phyloP scores from a whole-genome alignment of 2,888 invertebrate genomes.

The Zaprionus lineosus region DNA sequence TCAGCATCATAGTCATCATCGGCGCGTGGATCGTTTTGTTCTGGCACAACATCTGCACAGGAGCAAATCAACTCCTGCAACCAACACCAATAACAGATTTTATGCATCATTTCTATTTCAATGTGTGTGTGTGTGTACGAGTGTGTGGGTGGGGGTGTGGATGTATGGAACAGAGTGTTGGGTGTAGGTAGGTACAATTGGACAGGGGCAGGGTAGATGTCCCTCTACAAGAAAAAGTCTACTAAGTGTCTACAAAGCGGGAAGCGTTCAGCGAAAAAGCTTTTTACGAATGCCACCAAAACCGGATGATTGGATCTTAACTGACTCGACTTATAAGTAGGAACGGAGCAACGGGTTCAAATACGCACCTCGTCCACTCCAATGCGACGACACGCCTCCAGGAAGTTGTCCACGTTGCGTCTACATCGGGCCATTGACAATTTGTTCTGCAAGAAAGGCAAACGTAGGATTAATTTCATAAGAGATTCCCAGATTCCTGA shows the following conservation, averaged over 20 bases:
- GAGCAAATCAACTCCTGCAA: constrained; percentile 88
- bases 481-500: too few species aligned
- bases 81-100: constrained; percentile 84
- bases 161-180: constrained; percentile 8
- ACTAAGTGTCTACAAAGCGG: constrained; percentile 31
- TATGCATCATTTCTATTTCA: constrained; percentile 76
- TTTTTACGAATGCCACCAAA: constrained; percentile 29
- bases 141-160: constrained; percentile 3
- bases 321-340: constrained; percentile 18
- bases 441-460: constrained; percentile 90
- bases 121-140: constrained; percentile 28
- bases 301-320: constrained; percentile 19
- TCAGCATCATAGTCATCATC: constrained; percentile 78
- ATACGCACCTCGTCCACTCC: constrained; percentile 95
- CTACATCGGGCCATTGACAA: constrained; percentile 97
- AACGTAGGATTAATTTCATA: background rate
- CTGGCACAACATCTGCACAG: constrained; percentile 85
- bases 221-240: constrained; percentile 53
- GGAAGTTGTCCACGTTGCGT: constrained; percentile 96
- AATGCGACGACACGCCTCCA: constrained; percentile 96
- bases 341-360: constrained; percentile 38
- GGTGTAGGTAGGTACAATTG: constrained; percentile 18
- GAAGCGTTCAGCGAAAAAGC: constrained; percentile 38
- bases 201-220: constrained; percentile 14
- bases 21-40: constrained; percentile 58